phyloP scores from a whole-genome alignment of 2,888 invertebrate genomes.

The Pseudococcus viburni region DNA sequence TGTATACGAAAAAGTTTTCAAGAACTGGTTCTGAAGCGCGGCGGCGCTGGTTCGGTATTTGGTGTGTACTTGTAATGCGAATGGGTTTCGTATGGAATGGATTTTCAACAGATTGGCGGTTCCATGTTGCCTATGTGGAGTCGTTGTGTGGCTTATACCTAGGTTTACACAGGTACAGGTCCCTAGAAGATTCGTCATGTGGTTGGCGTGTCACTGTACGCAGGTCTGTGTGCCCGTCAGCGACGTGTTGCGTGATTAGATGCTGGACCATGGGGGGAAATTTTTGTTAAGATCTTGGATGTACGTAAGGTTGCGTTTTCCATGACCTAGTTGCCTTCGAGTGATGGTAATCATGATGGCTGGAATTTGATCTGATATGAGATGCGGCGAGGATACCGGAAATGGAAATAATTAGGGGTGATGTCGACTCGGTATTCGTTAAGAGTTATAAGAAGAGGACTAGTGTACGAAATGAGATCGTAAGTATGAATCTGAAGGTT shows the following conservation, averaged over 20 bases:
- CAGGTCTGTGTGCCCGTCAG: not conserved
- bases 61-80: not conserved
- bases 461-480: no score
- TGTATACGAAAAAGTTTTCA: not conserved
- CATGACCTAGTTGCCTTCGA: not conserved
- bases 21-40: no score
- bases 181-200: not conserved
- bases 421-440: no score
- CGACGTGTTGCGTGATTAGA: not conserved
- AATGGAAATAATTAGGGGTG: not conserved
- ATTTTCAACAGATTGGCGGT: not conserved
- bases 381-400: not conserved
- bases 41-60: no score
- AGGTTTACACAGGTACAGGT: no score
- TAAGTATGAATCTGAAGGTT: no score
- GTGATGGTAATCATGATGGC: no score
- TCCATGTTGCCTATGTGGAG: no score
- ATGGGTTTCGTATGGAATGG: not conserved
- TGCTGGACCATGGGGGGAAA: not conserved
- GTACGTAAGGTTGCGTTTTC: not conserved
- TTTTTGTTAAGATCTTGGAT: no score
- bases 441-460: no score
- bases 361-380: no score
- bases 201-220: slow-evolving; percentile 16
- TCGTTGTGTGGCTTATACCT: not conserved